Base-by-base conservation (phyloP, 1,140 invertebrate genomes). In the Caenorhabditis brenneri region DNA sequence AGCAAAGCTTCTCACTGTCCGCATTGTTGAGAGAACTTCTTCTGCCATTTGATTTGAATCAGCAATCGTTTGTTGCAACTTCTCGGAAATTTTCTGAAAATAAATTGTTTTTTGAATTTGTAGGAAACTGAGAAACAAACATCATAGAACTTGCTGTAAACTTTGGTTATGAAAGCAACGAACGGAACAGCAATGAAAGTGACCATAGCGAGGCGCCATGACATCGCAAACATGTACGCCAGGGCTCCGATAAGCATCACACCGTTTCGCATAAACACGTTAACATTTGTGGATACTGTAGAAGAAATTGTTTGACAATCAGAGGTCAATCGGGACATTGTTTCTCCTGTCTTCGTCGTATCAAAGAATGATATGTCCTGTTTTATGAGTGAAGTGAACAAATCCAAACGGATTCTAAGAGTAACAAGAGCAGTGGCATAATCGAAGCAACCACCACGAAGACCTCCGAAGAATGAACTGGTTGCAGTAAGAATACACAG, bases 121-220 rank as follows among this genome's bases (percentile, higher is more conserved):
- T 60, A 29, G 1, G 5, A 42, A 0, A n/a, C 39, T 10, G 9
- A 51, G 5, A 42, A 19, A 58, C 87, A 87, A 69, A 88, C 87
- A 49, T 91, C 87, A 78, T 90, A 91, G 80, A 89, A 91, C 29
- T 85, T 83, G 5, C 92, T 91, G 87, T 91, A 92, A 15, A 91
- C 60, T 65, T 92, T 91, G 2, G 91, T 90, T n/a, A 92, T 88
- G 58, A 87, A 88, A 10, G 88, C 86, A 1, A 92, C 85, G 10
- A 90, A 81, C 16, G 91, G 91, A n/a, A 92, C 84, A 15, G 89
- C 91, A 39, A 91, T 91, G 27, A 92, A 87, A 7, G 91, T 91
- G 19, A 92, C 85, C 58, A 92, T 65, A 19, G 88, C 91, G 16
- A 92, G 84, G 49, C 88, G 82, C 91, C 91, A 92, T 48, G 90